Conservation (phyloP, 2,797 vertebrate species). For the Hippoglossus hippoglossus region DNA sequence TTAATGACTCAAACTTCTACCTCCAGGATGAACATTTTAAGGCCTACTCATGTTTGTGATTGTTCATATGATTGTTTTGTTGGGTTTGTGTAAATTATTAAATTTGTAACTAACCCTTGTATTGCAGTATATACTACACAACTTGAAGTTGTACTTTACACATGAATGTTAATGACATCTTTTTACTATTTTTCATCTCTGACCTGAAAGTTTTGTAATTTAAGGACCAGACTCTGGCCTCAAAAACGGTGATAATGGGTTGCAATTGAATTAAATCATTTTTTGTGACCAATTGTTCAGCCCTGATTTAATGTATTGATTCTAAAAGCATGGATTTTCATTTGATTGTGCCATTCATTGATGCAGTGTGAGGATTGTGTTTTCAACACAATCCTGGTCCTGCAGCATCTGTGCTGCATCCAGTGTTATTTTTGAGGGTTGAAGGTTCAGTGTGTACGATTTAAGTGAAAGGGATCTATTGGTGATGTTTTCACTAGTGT, state of each 20-base stretch:
- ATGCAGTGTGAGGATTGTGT: slow-evolving; percentile 12
- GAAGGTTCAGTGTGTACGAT: too few relatives aligned
- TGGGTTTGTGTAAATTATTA: slow-evolving; percentile 20
- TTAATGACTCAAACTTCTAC: slow-evolving; percentile 61
- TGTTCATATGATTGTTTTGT: slow-evolving; percentile 19
- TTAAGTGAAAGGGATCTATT: too few relatives aligned
- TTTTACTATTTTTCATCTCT: slow-evolving; percentile 1
- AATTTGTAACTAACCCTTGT: slow-evolving; percentile 10
- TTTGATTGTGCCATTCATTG: slow-evolving; percentile 31
- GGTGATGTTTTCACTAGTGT: not conserved
- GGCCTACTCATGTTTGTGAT: not conserved
- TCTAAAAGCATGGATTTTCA: not conserved
- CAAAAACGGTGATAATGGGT: not conserved
- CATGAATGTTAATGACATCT: too few relatives aligned
- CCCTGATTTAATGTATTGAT: not conserved
- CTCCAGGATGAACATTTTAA: slow-evolving; percentile 44
- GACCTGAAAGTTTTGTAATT: slow-evolving; percentile 27
- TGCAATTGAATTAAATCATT: not conserved
- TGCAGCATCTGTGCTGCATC: not conserved
- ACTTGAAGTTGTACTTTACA: slow-evolving; percentile 2
- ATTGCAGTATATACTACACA: slow-evolving; percentile 8
- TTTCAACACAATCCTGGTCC: not conserved
- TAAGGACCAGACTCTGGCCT: not conserved
- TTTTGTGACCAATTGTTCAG: slow-evolving; percentile 7
- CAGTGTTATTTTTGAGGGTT: slow-evolving; percentile 13